A percentile compares a stretch with the other conserved stretches of the same genome.
phyloP scores from a whole-genome alignment of 2,888 invertebrate genomes.

The Leuctra nigra region DNA sequence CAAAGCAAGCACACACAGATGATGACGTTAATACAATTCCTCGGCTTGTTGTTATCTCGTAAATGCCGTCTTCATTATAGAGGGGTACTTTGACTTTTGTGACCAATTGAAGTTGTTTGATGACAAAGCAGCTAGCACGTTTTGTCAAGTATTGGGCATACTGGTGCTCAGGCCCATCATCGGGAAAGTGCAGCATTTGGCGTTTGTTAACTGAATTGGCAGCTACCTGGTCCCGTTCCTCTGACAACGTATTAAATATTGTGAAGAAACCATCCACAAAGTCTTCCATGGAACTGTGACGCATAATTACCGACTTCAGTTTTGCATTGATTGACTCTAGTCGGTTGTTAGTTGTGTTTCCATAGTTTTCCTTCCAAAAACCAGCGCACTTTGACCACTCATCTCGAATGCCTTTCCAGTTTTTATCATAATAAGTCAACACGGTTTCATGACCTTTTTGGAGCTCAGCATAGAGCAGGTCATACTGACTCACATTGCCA shows the following conservation, averaged over 20 bases:
- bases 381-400: conserved; percentile 25
- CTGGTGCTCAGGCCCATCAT: background rate
- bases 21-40: background rate
- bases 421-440: conserved; percentile 26
- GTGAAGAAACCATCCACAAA: conserved; percentile 26
- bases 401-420: conserved; percentile 28
- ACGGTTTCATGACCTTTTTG: background rate
- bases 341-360: conserved; percentile 27
- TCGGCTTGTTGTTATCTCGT: background rate
- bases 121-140: background rate
- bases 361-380: conserved; percentile 24
- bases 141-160: background rate
- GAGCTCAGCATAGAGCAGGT: background rate
- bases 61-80: background rate
- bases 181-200: background rate
- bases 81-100: background rate
- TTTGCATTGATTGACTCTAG: conserved; percentile 26
- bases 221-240: conserved; percentile 21
- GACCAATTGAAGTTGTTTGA: background rate
- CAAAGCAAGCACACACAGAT: background rate
- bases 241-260: conserved; percentile 8
- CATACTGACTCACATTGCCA: background rate
- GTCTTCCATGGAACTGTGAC: conserved; percentile 21
- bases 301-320: conserved; percentile 25
- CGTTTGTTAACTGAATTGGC: conserved; percentile 20